Base-by-base conservation (phyloP, 2,113 vertebrate genomes). In the Anarhynchus alexandrinus region DNA sequence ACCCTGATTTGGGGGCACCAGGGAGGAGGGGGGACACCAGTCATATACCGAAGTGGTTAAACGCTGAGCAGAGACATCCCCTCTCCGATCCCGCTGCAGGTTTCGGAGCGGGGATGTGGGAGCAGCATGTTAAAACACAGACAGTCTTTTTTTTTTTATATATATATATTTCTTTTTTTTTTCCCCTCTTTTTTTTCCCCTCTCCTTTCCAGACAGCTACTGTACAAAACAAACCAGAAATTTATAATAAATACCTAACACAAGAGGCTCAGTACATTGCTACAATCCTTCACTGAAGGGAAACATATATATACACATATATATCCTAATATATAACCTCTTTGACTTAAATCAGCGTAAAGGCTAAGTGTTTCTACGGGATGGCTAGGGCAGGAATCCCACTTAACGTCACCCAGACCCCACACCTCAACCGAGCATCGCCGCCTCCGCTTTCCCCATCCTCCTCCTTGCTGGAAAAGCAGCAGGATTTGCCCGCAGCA, bases 201-300 rank as follows among this genome's bases (percentile, higher is more conserved):
- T 77, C 96, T 96, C 97, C 86, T 98, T 88, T 89, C 71, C 87
- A 93, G 80, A 97, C 98, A 97, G 96, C 98, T 98, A 98, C 97
- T 96, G 97, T 98, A 98, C 97, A 99, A 98, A 98, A 88, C 86
- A 98, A 98, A 98, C 95, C 23, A 86, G 72, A 79, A 78, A 45
- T 93, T 90, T 43, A n/a, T 96, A 99, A 99, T 99, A 98, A 99
- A 99, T 98, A 98, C 96, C 97, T 98, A 98, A 96, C 96, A 97
- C 96, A 98, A 96, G 96, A 98, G 98, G 98, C 98, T 98, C 97
- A 98, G 98, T 98, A 98, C 94, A 65, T 95, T 96, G 95, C 93
- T 98, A 98, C 96, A 98, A 91, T 98, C 98, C 98, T 98, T 98
- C 98, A 98, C 93, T 98, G 98, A 98, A 98, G 98, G 98, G 98